Conservation (phyloP, 35 echinoderm and acorn worm species). For the Ophioderma brevispina region DNA sequence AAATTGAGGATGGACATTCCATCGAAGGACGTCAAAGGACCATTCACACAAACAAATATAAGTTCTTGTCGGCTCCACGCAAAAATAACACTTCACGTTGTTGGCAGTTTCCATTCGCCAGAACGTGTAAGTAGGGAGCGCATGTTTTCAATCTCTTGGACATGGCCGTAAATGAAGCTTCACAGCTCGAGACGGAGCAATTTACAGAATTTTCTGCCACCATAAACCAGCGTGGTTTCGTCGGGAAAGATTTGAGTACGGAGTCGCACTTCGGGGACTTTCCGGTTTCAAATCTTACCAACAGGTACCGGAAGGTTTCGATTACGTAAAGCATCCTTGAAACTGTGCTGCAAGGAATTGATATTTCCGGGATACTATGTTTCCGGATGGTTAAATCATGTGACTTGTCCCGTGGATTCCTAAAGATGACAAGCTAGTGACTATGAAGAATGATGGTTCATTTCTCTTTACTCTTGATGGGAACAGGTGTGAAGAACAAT, state of each 20-base stretch:
- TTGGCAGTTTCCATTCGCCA: constrained; percentile 45
- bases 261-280: constrained; percentile 39
- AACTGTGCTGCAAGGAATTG: constrained; percentile 51
- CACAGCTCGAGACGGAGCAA: neutral
- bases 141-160: constrained; percentile 35
- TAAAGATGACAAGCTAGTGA: constrained; percentile 50
- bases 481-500: constrained; percentile 70
- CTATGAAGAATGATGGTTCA: constrained; percentile 47
- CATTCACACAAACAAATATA: constrained; percentile 61
- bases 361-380: constrained; percentile 52
- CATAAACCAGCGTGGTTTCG: constrained; percentile 5
- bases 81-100: constrained; percentile 63
- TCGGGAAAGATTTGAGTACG: constrained; percentile 60
- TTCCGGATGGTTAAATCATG: constrained; percentile 49
- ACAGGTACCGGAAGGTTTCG: constrained; percentile 58
- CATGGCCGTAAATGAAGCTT: constrained; percentile 29
- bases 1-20: constrained; percentile 31
- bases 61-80: constrained; percentile 51
- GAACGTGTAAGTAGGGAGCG: constrained; percentile 48
- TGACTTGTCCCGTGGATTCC: constrained; percentile 62
- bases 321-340: constrained; percentile 39
- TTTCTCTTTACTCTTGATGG: constrained; percentile 56
- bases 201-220: constrained; percentile 18
- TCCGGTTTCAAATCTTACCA: constrained; percentile 62
- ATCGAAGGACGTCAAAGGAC: constrained; percentile 47